Evolutionary conservation across 92 coral and sea anemone genomes (phyloP).

Genomic region (Paramuricea clavata): DNA sequence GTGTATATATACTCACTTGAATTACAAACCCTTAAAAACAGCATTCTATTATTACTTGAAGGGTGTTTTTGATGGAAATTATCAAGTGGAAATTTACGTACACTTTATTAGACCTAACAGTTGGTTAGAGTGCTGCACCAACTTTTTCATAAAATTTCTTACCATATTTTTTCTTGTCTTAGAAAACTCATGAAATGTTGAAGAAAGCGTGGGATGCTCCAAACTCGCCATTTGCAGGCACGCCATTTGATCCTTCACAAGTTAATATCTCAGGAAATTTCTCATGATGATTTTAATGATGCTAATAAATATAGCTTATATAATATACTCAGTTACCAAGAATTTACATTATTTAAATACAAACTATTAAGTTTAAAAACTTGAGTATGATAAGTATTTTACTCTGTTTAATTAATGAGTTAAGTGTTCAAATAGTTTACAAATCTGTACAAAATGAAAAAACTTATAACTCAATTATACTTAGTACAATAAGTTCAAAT

Average conservation of each 20-base stretch:
- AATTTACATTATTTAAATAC: background rate
- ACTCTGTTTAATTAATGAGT: background rate
- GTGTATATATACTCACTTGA: no score
- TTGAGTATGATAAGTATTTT: background rate
- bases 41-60: no score
- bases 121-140: no score
- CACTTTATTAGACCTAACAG: no score
- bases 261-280: conserved; percentile 84
- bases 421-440: background rate
- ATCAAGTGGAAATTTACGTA: no score
- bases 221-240: conserved; percentile 99
- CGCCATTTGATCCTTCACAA: conserved; percentile 98
- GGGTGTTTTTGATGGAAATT: no score
- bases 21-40: no score
- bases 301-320: background rate
- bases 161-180: conserved; percentile 34
- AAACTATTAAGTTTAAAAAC: background rate
- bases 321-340: background rate
- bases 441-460: background rate
- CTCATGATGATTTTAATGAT: background rate
- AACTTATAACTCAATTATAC: background rate
- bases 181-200: conserved; percentile 94
- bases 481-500: background rate
- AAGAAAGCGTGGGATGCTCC: conserved; percentile 99
- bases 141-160: no score